These are phyloP conservation scores for Sipha maydis DNA, from an alignment of 2,888 invertebrate species.

Conservation along the genomic window DNA sequence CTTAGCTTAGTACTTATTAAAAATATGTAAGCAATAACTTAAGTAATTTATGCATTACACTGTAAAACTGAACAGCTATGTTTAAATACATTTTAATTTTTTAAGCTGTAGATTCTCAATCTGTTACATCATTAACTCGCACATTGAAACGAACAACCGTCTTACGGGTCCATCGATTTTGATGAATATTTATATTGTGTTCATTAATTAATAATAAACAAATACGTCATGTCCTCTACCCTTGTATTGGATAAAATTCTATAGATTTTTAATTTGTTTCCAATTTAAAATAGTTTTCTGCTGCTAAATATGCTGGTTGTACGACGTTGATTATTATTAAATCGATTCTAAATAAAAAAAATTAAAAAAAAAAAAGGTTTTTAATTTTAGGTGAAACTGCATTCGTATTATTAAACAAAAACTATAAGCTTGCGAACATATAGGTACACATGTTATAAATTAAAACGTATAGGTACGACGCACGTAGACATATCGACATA, in stretches of 20 bases:
- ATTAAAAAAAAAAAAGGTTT: too few relatives aligned
- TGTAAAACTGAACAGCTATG: too few relatives aligned
- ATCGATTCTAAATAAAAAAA: not conserved
- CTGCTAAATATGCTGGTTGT: not conserved
- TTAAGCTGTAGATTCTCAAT: not conserved
- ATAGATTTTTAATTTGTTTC: slow-evolving; percentile 19
- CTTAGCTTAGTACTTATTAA: too few relatives aligned
- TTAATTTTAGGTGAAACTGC: too few relatives aligned
- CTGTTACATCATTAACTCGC: not conserved
- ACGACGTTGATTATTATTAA: not conserved
- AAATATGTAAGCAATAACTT: too few relatives aligned
- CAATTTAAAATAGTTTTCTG: not conserved
- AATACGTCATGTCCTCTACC: not conserved
- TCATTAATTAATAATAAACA: not conserved
- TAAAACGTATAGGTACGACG: too few relatives aligned
- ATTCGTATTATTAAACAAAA: not conserved
- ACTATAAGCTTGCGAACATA: not conserved
- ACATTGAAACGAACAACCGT: too few relatives aligned
- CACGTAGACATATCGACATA: too few relatives aligned
- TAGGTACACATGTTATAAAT: too few relatives aligned
- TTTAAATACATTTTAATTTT: too few relatives aligned
- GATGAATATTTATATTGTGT: not conserved
- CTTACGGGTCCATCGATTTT: not conserved
- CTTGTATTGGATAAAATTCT: not conserved
- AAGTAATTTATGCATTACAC: too few relatives aligned